Evolutionary conservation across 2,797 vertebrate species (phyloP).

Genomic region (Valencia hispanica): DNA sequence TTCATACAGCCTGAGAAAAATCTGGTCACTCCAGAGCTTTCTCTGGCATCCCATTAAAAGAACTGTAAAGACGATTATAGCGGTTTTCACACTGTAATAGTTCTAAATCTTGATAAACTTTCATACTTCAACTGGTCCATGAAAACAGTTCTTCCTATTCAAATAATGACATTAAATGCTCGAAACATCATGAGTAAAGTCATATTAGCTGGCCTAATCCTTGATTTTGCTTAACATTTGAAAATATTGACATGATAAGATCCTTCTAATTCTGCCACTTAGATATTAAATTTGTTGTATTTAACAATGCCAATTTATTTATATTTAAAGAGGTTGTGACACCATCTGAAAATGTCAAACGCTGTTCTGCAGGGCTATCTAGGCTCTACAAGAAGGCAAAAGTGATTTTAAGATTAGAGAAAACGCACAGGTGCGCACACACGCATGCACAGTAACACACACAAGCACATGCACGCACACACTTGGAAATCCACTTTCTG

Average conservation of each 20-base stretch:
- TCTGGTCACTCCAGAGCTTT: background rate
- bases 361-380: background rate
- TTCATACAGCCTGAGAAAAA: background rate
- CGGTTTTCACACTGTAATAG: background rate
- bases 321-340: background rate
- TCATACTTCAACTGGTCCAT: background rate
- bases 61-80: background rate
- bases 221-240: background rate
- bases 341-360: slow-evolving; percentile 7
- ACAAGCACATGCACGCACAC: background rate
- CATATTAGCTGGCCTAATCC: background rate
- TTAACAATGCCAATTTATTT: background rate
- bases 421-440: background rate
- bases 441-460: background rate
- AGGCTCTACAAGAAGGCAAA: slow-evolving; percentile 8
- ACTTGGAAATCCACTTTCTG: background rate
- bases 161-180: background rate
- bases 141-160: too few species aligned
- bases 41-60: background rate
- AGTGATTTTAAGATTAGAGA: slow-evolving; percentile 12
- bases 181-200: background rate
- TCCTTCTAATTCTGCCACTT: background rate
- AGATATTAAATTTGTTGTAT: slow-evolving; percentile 7
- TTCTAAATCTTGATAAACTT: background rate
- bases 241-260: background rate